phyloP scores from a whole-genome alignment of 2,888 invertebrate species.

The Macrosoma leucophasiata region DNA sequence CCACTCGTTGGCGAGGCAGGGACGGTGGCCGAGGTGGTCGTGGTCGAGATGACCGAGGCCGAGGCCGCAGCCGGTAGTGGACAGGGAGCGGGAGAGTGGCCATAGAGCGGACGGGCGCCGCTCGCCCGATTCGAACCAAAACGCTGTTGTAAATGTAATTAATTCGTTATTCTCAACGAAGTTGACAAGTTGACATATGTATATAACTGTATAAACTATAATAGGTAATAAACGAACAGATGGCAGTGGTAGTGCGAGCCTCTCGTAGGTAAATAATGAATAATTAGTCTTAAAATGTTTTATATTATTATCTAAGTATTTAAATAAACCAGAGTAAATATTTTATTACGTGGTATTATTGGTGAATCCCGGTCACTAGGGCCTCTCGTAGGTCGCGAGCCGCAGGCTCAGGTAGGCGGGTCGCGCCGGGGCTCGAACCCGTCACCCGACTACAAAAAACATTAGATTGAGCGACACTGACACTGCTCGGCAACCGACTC shows the following conservation, averaged over 20 bases:
- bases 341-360: constrained; percentile 62
- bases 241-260: constrained; percentile 38
- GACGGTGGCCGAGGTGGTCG: no score
- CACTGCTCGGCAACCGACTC: no score
- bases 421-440: constrained; percentile 3
- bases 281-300: constrained; percentile 63
- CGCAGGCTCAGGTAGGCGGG: constrained; percentile 37
- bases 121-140: constrained; percentile 33
- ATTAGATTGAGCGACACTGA: constrained; percentile 5
- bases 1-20: no score
- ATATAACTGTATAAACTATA: constrained; percentile 37
- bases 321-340: constrained; percentile 69
- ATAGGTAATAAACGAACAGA: constrained; percentile 31
- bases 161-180: constrained; percentile 38
- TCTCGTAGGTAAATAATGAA: constrained; percentile 52
- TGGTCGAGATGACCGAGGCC: not conserved
- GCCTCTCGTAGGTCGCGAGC: constrained; percentile 30
- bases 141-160: constrained; percentile 36
- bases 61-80: not conserved
- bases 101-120: constrained; percentile 6
- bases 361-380: constrained; percentile 50
- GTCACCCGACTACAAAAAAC: constrained; percentile 1
- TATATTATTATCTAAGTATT: constrained; percentile 67
- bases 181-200: constrained; percentile 36
- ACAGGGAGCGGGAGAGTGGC: not conserved